phyloP scores from a whole-genome alignment of 2,888 invertebrate species.

The Colletes collaris region DNA sequence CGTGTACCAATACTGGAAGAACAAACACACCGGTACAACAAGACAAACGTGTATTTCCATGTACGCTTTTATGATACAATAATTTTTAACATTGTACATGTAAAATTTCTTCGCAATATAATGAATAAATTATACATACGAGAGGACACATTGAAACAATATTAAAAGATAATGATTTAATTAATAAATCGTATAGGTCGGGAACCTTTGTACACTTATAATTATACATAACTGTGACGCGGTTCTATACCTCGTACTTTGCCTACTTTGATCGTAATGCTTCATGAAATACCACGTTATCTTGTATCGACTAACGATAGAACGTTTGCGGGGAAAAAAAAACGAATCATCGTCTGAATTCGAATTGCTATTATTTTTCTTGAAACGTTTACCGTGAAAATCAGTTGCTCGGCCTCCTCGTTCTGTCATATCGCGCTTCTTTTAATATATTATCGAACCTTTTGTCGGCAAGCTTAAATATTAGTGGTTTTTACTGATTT shows the following conservation, averaged over 20 bases:
- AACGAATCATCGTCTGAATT: too few relatives aligned
- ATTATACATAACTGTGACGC: constrained; percentile 1
- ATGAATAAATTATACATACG: constrained; percentile 44
- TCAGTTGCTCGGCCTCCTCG: background rate
- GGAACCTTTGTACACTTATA: constrained; percentile 4
- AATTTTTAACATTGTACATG: constrained; percentile 33
- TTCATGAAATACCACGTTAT: constrained; percentile 43
- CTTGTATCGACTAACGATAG: constrained; percentile 36
- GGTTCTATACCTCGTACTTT: background rate
- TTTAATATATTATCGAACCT: background rate
- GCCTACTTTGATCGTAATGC: background rate
- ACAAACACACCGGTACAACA: constrained; percentile 27
- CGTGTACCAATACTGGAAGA: background rate
- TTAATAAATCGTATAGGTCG: constrained; percentile 6
- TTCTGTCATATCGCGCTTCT: background rate
- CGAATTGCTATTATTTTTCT: constrained; percentile 18
- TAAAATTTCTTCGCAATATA: constrained; percentile 4
- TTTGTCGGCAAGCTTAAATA: constrained; percentile 18
- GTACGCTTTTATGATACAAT: constrained; percentile 43
- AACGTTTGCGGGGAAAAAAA: constrained; percentile 4
- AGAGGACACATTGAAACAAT: constrained; percentile 16
- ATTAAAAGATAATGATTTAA: background rate
- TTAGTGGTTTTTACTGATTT: constrained; percentile 32
- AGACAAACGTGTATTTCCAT: constrained; percentile 55
- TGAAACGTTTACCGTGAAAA: background rate